A percentile compares a stretch with the other conserved stretches of the same genome.
phyloP scores from a whole-genome alignment of 2,113 vertebrate genomes.

The Probosciger aterrimus region DNA sequence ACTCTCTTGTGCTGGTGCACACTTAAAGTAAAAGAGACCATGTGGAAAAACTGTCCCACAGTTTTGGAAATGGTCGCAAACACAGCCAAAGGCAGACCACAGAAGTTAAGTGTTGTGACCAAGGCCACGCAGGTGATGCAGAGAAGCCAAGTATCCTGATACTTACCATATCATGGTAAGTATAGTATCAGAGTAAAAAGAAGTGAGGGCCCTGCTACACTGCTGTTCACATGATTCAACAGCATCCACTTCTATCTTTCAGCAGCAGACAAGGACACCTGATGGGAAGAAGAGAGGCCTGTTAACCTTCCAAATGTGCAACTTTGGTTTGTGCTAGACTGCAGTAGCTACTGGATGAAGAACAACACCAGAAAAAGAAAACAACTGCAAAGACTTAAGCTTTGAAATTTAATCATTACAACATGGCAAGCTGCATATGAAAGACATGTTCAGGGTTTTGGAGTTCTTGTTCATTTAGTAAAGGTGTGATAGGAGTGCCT shows the following conservation, averaged over 20 bases:
- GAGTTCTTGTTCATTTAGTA: neutral
- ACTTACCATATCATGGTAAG: neutral
- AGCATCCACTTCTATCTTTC: neutral
- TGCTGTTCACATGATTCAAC: neutral
- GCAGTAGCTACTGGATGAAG: neutral
- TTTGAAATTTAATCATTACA: slow-evolving; percentile 18
- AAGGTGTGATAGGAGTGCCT: neutral
- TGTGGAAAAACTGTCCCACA: neutral
- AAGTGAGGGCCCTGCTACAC: neutral
- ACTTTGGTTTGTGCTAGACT: neutral
- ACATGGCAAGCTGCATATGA: neutral
- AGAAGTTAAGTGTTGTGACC: neutral
- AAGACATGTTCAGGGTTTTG: neutral
- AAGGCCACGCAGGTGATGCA: fast-evolving
- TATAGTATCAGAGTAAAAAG: neutral
- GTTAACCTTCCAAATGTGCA: neutral
- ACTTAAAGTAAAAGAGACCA: neutral
- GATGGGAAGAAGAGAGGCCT: neutral
- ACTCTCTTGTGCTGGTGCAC: neutral
- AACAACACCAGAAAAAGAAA: neutral
- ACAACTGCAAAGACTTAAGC: neutral
- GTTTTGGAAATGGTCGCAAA: neutral
- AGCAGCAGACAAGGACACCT: neutral
- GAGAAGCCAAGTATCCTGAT: neutral
- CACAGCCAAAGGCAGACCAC: neutral